Conservation (phyloP, 2,797 vertebrate genomes). For the Molossus molossus region DNA sequence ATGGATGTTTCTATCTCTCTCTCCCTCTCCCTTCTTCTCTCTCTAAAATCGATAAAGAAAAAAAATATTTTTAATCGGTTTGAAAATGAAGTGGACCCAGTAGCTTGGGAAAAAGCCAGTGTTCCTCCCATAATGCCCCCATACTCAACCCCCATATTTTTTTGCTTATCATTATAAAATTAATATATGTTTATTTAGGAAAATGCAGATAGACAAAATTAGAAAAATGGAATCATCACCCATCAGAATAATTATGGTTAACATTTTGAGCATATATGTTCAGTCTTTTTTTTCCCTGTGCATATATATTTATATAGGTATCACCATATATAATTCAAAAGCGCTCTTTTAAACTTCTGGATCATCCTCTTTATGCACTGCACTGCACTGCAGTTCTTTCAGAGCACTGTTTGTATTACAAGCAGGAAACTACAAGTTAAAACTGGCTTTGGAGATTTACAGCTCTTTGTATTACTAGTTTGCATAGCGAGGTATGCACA, state of each 20-base stretch:
- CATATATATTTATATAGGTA: slow-evolving; percentile 10
- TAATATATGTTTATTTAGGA: slow-evolving; percentile 55
- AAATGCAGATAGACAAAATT: slow-evolving; percentile 31
- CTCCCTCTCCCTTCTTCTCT: no score
- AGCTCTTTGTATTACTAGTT: slow-evolving; percentile 65
- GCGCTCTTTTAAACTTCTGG: slow-evolving; percentile 13
- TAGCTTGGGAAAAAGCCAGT: slow-evolving; percentile 8
- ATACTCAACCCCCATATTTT: neutral
- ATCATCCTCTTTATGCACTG: neutral
- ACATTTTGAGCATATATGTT: neutral
- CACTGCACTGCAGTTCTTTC: neutral
- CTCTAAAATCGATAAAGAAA: no score
- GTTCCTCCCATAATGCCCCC: neutral
- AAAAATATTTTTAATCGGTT: neutral
- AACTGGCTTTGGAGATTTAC: slow-evolving; percentile 47
- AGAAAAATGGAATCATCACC: slow-evolving; percentile 30
- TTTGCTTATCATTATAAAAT: slow-evolving; percentile 17
- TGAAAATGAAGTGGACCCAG: neutral
- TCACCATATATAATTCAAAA: slow-evolving; percentile 54
- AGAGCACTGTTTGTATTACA: neutral
- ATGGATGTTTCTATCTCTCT: no score
- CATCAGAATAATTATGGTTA: slow-evolving; percentile 9
- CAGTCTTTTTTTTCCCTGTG: neutral
- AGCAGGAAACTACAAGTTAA: slow-evolving; percentile 61
- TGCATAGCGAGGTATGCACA: slow-evolving; percentile 65